Percentiles rank a stretch among this genome's conserved stretches.
Evolutionary conservation across 2,888 invertebrate genomes (phyloP).

Genomic region (Polyommatus iphigenia): DNA sequence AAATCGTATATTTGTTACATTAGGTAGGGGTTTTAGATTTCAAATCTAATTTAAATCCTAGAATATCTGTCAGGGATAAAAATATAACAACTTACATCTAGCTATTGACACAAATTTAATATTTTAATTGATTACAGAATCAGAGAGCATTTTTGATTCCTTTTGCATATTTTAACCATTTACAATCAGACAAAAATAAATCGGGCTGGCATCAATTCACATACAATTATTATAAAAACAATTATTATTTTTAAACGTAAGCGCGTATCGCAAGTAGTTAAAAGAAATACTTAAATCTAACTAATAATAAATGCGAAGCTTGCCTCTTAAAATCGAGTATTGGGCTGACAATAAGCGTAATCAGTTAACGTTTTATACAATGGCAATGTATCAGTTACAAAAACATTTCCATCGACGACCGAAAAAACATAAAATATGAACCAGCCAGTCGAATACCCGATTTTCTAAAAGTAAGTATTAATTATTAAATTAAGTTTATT

Average conservation of each 20-base stretch:
- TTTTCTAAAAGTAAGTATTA: constrained; percentile 2
- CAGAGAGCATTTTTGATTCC: not conserved
- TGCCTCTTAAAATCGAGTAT: not conserved
- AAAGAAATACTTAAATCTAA: constrained; percentile 1
- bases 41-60: not conserved
- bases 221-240: not conserved
- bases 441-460: not conserved
- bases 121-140: not conserved
- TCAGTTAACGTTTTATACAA: not conserved
- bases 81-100: not conserved
- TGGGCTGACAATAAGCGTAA: constrained; percentile 10
- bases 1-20: constrained; percentile 14
- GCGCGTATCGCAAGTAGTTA: not conserved
- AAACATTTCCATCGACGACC: not conserved
- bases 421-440: not conserved
- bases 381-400: not conserved
- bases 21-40: not conserved
- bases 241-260: not conserved
- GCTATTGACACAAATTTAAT: not conserved
- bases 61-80: not conserved
- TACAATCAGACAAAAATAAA: constrained; percentile 3
- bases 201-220: not conserved
- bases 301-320: not conserved
- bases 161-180: not conserved
- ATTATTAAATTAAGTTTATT: not conserved